phyloP scores from a whole-genome alignment of 2,797 vertebrate genomes.

The Sardinella longiceps region DNA sequence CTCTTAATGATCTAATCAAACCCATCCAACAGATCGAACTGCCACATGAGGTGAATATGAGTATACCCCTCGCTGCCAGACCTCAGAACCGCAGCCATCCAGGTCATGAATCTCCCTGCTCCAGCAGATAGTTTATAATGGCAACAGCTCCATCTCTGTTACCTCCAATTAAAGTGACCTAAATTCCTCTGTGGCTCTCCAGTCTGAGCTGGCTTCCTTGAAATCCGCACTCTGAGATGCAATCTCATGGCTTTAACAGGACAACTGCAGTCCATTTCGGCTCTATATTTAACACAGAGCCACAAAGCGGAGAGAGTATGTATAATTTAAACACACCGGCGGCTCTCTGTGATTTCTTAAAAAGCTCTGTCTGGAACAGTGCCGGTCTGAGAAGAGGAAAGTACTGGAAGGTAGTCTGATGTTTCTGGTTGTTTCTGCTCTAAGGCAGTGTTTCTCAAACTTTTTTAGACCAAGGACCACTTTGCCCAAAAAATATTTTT shows the following conservation, averaged over 20 bases:
- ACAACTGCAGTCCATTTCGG: neutral
- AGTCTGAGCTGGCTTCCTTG: neutral
- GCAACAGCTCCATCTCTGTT: neutral
- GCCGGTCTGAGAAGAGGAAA: neutral
- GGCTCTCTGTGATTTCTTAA: neutral
- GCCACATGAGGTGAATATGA: neutral
- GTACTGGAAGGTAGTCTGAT: neutral
- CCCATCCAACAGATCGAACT: neutral
- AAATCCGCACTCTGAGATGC: neutral
- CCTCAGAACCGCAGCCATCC: neutral
- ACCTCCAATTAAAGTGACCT: neutral
- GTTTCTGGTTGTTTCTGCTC: neutral
- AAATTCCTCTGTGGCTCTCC: neutral
- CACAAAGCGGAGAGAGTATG: neutral
- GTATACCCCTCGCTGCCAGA: neutral
- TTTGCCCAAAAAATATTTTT: no score
- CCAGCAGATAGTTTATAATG: neutral
- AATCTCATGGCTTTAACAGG: neutral
- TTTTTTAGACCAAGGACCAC: no score
- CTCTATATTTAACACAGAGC: slow-evolving; percentile 5
- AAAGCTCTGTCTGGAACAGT: neutral
- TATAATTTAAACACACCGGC: slow-evolving; percentile 15
- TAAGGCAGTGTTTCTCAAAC: no score
- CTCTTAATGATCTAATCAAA: neutral
- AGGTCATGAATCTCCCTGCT: neutral